phyloP scores from a whole-genome alignment of 2,888 invertebrate genomes.

The Patella depressa region DNA sequence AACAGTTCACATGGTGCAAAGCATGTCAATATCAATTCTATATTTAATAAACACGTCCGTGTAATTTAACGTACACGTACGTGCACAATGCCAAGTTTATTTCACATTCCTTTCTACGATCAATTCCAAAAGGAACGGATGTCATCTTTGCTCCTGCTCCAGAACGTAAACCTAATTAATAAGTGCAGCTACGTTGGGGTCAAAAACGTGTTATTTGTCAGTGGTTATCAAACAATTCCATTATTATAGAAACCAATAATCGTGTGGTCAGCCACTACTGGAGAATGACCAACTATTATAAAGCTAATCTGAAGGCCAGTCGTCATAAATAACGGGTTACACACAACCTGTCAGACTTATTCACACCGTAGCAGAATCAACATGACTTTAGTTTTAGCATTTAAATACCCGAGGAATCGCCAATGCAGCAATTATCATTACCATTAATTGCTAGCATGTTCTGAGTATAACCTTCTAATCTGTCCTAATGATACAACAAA shows the following conservation, averaged over 20 bases:
- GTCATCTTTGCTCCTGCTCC: no score
- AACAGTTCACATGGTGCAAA: no score
- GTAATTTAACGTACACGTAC: no score
- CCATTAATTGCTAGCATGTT: not conserved
- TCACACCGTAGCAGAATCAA: not conserved
- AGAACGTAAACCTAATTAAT: no score
- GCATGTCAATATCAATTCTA: no score
- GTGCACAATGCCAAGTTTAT: no score
- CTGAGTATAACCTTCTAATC: not conserved
- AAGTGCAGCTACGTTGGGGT: not conserved
- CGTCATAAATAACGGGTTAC: not conserved
- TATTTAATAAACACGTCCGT: no score
- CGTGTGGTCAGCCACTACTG: not conserved
- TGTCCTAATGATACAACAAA: not conserved
- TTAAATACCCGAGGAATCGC: not conserved
- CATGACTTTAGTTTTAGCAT: not conserved
- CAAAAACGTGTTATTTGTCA: slow-evolving; percentile 3
- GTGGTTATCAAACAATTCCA: not conserved
- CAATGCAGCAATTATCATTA: not conserved
- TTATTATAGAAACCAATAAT: slow-evolving; percentile 7
- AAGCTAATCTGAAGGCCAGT: not conserved
- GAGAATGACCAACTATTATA: not conserved
- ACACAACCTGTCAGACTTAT: not conserved
- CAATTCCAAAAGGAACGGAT: no score
- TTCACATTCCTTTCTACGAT: no score